phyloP scores from a whole-genome alignment of 2,888 invertebrate genomes.

The Athrips mouffetella region DNA sequence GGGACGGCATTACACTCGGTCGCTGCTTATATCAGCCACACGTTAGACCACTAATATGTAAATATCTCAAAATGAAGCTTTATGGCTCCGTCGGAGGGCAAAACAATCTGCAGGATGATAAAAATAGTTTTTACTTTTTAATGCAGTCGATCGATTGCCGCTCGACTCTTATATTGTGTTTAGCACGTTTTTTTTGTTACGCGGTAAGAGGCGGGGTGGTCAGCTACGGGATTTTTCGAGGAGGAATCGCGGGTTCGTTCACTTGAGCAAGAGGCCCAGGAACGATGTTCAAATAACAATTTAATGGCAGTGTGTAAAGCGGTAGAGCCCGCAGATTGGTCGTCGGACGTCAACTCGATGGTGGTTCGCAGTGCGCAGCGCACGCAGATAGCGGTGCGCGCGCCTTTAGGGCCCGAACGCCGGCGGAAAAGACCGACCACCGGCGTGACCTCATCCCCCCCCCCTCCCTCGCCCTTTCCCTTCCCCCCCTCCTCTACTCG shows the following conservation, averaged over 20 bases:
- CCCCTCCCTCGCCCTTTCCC: slow-evolving; percentile 57
- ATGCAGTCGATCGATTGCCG: slow-evolving; percentile 73
- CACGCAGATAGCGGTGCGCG: slow-evolving; percentile 65
- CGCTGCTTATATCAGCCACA: slow-evolving; percentile 33
- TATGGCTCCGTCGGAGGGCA: slow-evolving; percentile 50
- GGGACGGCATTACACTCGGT: slow-evolving; percentile 60
- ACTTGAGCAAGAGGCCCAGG: slow-evolving; percentile 54
- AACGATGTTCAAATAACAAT: slow-evolving; percentile 67
- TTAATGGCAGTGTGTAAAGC: slow-evolving; percentile 69
- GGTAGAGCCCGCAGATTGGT: slow-evolving; percentile 69
- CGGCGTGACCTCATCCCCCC: slow-evolving; percentile 73
- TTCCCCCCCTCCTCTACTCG: slow-evolving; percentile 34
- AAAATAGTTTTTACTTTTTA: slow-evolving; percentile 67
- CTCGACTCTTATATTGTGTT: slow-evolving; percentile 55
- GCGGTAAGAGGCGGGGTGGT: slow-evolving; percentile 21
- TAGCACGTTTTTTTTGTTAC: slow-evolving; percentile 44
- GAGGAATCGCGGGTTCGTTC: slow-evolving; percentile 52
- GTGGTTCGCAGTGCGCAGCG: slow-evolving; percentile 59
- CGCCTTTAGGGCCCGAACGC: slow-evolving; percentile 43
- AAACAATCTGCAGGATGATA: slow-evolving; percentile 65
- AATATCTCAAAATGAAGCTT: slow-evolving; percentile 42
- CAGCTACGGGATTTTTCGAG: not conserved
- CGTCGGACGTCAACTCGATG: slow-evolving; percentile 62
- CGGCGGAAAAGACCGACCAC: slow-evolving; percentile 50
- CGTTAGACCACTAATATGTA: slow-evolving; percentile 41